Percentiles rank a stretch among this genome's conserved stretches.
These are phyloP conservation scores for Phocoena sinus DNA, from an alignment of 2,113 vertebrate genomes.

Conservation along the genomic window DNA sequence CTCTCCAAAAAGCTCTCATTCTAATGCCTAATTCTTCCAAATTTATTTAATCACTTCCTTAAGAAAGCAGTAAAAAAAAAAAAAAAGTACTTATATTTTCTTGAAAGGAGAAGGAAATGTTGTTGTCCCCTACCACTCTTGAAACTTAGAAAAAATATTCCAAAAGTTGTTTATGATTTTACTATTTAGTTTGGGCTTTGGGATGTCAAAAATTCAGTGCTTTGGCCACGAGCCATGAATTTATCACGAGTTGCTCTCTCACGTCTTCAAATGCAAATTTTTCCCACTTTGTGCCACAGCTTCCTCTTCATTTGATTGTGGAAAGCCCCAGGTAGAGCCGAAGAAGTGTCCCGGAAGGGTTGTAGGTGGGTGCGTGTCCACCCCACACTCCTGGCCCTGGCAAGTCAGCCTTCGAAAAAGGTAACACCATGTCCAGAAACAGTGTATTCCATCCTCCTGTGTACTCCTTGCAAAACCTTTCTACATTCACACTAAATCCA, in stretches of 20 bases:
- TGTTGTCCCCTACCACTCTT: not conserved
- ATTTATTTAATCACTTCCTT: not conserved
- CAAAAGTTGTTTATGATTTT: not conserved
- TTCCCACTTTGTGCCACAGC: slow-evolving; percentile 45
- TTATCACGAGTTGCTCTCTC: fast-evolving
- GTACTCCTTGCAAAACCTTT: not conserved
- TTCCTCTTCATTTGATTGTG: slow-evolving; percentile 81
- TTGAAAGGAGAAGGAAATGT: not conserved
- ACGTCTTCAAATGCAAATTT: not conserved
- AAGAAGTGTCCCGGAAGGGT: slow-evolving; percentile 90
- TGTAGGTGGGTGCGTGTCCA: slow-evolving; percentile 91
- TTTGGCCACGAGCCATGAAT: fast-evolving
- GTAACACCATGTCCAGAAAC: slow-evolving; percentile 70
- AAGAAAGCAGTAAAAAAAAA: not conserved
- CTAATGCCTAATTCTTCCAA: not conserved
- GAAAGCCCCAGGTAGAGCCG: slow-evolving; percentile 83
- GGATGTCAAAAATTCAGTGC: not conserved
- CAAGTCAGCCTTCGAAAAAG: slow-evolving; percentile 92
- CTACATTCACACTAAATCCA: fast-evolving
- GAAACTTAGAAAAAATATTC: not conserved
- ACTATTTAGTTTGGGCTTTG: not conserved
- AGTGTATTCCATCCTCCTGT: fast-evolving
- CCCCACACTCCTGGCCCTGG: slow-evolving; percentile 96
- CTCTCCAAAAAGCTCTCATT: not conserved
- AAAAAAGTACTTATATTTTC: not conserved